A percentile compares a stretch with the other conserved stretches of the same genome.
These are phyloP conservation scores for Orchesella cincta DNA, from an alignment of 1,140 invertebrate species.

Conservation along the genomic window DNA sequence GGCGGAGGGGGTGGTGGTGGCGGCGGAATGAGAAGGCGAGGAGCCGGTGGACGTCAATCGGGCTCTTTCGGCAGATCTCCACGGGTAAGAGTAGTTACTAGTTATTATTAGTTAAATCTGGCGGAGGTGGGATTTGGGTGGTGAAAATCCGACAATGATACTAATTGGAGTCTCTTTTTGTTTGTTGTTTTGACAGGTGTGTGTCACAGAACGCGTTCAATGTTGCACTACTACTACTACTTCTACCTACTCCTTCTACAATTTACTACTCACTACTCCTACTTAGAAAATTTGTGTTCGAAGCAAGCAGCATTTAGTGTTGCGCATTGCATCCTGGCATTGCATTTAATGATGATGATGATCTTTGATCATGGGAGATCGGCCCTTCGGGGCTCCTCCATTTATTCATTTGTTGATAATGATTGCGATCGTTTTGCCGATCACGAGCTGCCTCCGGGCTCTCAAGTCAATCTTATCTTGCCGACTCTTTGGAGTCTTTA, in stretches of 20 bases:
- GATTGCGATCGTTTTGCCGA: too few relatives aligned
- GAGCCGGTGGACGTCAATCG: slow-evolving; percentile 16
- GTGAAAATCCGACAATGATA: too few relatives aligned
- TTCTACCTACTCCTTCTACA: not conserved
- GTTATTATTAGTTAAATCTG: slow-evolving; percentile 23
- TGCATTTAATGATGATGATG: too few relatives aligned
- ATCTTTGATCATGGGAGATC: too few relatives aligned
- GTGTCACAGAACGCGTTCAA: slow-evolving; percentile 23
- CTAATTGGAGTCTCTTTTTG: not conserved
- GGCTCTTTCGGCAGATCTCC: slow-evolving; percentile 39
- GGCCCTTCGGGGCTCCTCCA: too few relatives aligned
- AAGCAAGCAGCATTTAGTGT: too few relatives aligned
- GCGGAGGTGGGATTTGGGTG: too few relatives aligned
- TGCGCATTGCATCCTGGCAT: too few relatives aligned
- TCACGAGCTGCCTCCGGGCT: too few relatives aligned
- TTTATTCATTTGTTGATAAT: too few relatives aligned
- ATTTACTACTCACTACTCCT: not conserved
- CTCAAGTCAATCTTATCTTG: too few relatives aligned
- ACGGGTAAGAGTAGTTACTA: slow-evolving; percentile 29
- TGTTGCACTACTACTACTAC: slow-evolving; percentile 25
- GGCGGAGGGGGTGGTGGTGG: slow-evolving; percentile 14
- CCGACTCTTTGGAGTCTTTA: too few relatives aligned
- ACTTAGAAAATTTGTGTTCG: not conserved
- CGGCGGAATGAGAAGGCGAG: slow-evolving; percentile 19
- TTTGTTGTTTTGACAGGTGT: slow-evolving; percentile 30